Base-by-base conservation (phyloP, 2,797 vertebrate species). In the Oreonectes daqikongensis region DNA sequence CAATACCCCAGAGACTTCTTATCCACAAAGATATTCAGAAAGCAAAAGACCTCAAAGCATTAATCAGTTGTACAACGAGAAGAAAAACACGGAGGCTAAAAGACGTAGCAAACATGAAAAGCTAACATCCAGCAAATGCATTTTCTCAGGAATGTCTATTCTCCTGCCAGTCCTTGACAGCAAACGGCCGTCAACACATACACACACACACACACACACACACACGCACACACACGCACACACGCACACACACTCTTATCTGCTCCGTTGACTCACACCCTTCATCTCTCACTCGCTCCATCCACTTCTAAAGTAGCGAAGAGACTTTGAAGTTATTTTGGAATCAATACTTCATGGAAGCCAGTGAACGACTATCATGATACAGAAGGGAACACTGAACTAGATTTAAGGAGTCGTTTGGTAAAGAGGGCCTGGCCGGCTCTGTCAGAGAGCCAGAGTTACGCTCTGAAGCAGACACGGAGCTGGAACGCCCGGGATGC, bases 271-370 rank as follows among this genome's bases (percentile, higher is more conserved):
- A 78, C 67, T 68, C 78, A 57, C 46, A 64, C 59, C 55, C 70
- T 69, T 66, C 72, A 74, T 66, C 67, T 74, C 75, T 57, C 9
- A 24, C 38, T 32, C 68, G 26, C 77, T 50, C 53, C 63, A 75
- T 70, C 71, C 81, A 77, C 87, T 83, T 85, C 87, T 85, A 79
- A 81, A 87, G 85, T 82, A 85, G 83, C 66, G 30, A 32, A 12
- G 72, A 81, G 63, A 71, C 91, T 91, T 91, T 91, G 83, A 91
- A 88, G 90, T 89, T 91, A 91, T 92, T 93, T 91, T 89, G 69
- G 86, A 90, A 90, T 90, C 87, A 86, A 90, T 92, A 90, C 82
- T 85, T 89, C 87, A 86, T 88, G 90, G 87, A 87, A 87, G 86
- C 83, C 73, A 75, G 82, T 69, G 78, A 88, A 85, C 78, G 81